phyloP scores from a whole-genome alignment of 2,113 vertebrate species.

The Ifrita kowaldi region DNA sequence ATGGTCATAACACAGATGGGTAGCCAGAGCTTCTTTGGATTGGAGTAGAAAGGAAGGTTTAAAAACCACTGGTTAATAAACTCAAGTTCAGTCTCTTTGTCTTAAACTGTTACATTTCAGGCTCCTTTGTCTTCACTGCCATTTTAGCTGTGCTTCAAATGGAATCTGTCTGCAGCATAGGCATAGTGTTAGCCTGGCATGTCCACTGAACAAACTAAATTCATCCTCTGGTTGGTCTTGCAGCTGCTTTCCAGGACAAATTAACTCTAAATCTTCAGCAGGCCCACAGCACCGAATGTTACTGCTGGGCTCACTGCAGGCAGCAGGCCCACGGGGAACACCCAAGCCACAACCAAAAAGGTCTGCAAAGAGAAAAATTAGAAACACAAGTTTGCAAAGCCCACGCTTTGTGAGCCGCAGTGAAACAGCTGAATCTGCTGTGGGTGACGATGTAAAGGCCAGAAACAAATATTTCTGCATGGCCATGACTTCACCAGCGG shows the following conservation, averaged over 20 bases:
- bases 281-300: neutral
- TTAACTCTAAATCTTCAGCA: neutral
- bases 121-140: neutral
- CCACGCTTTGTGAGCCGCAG: neutral
- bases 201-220: neutral
- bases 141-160: neutral
- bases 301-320: neutral
- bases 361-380: neutral
- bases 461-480: neutral
- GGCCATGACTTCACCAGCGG: neutral
- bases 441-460: neutral
- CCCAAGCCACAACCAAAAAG: neutral
- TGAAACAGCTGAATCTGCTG: neutral
- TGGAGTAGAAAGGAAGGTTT: neutral
- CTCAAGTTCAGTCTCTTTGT: neutral
- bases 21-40: neutral
- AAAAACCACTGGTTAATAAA: neutral
- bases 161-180: neutral
- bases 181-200: neutral
- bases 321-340: neutral
- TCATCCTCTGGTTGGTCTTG: neutral
- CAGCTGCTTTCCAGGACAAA: neutral
- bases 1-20: neutral
- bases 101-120: neutral
- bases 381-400: neutral